A percentile compares a stretch with the other conserved stretches of the same genome.
These are phyloP conservation scores for Oreotrochilus melanogaster DNA, from an alignment of 2,113 vertebrate species.

Conservation along the genomic window DNA sequence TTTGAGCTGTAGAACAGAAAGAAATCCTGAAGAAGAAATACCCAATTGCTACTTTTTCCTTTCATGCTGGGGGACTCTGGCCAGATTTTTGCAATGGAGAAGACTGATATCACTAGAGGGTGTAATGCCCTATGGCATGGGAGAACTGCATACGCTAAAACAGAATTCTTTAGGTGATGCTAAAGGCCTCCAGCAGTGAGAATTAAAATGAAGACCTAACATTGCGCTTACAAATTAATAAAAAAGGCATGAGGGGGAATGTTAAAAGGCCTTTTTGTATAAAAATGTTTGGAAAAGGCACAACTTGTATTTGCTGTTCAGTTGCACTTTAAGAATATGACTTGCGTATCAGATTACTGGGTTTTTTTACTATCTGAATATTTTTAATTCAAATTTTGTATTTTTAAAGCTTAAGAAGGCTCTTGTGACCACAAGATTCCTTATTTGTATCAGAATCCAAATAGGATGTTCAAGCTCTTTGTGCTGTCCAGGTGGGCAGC, in stretches of 20 bases:
- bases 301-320: conserved; percentile 57
- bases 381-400: conserved; percentile 66
- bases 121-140: background rate
- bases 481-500: background rate
- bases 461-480: conserved; percentile 28
- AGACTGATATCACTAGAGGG: background rate
- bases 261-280: conserved; percentile 51
- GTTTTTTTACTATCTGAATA: conserved; percentile 46
- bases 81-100: background rate
- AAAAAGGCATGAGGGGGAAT: conserved; percentile 15
- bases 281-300: conserved; percentile 47
- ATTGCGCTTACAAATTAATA: background rate
- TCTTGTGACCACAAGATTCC: conserved; percentile 43
- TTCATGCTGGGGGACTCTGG: background rate
- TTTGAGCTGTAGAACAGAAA: background rate
- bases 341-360: conserved; percentile 53
- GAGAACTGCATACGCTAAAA: background rate
- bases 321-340: conserved; percentile 63
- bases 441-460: conserved; percentile 30
- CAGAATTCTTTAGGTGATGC: background rate
- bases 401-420: conserved; percentile 54
- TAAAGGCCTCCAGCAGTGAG: background rate
- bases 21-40: background rate
- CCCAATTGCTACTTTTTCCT: background rate
- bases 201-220: background rate